phyloP scores from a whole-genome alignment of 1,140 invertebrate species.

The Microplitis demolitor region DNA sequence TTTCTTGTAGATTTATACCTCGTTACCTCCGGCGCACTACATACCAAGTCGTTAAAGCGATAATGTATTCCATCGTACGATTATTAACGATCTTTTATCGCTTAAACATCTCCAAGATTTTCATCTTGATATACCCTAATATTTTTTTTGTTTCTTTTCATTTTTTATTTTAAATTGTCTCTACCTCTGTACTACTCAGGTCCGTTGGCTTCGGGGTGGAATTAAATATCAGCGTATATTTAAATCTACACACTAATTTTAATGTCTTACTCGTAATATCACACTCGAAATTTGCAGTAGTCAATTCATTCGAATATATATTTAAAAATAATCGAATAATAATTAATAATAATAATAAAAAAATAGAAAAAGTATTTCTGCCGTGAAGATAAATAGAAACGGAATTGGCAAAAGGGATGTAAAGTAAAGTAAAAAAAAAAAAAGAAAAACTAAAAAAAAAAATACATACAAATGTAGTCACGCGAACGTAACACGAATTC shows the following conservation, averaged over 20 bases:
- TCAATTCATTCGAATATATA: too few relatives aligned
- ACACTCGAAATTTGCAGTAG: too few relatives aligned
- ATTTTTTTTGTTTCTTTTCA: too few relatives aligned
- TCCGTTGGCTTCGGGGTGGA: too few relatives aligned
- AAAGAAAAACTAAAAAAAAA: not conserved
- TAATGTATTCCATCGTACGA: conserved; percentile 37
- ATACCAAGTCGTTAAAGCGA: conserved; percentile 37
- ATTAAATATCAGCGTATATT: too few relatives aligned
- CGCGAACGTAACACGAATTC: conserved; percentile 26
- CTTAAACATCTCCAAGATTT: conserved; percentile 7
- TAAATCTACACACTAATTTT: too few relatives aligned
- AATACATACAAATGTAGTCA: conserved; percentile 26
- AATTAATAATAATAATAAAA: too few relatives aligned
- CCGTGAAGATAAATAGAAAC: not conserved
- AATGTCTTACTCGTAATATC: too few relatives aligned
- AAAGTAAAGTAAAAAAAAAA: not conserved
- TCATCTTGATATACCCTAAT: not conserved
- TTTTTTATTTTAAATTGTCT: too few relatives aligned
- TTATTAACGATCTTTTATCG: conserved; percentile 43
- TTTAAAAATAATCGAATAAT: too few relatives aligned
- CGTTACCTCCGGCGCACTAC: conserved; percentile 26
- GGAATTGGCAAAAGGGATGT: not conserved
- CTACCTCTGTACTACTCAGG: too few relatives aligned
- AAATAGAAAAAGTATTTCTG: too few relatives aligned
- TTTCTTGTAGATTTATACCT: conserved; percentile 19